Conservation (phyloP, 2,888 invertebrate species). For the Dicranocentrus wangi region DNA sequence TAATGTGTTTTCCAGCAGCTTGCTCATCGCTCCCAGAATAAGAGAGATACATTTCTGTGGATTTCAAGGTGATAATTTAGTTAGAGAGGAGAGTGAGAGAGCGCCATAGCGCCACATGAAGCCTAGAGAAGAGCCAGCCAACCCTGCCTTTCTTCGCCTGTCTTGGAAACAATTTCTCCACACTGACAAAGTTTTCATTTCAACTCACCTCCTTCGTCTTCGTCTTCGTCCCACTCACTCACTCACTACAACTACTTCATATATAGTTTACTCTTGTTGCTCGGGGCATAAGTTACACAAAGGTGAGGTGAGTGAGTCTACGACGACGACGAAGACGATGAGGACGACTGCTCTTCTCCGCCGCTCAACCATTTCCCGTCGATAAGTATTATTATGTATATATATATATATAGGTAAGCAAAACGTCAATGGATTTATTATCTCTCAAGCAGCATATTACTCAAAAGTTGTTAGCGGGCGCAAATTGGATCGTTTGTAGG, state of each 20-base stretch:
- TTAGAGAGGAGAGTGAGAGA: no score
- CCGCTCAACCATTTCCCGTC: conserved; percentile 28
- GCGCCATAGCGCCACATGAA: no score
- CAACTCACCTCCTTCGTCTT: conserved; percentile 39
- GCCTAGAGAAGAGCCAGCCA: conserved; percentile 11
- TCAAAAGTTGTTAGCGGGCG: neutral
- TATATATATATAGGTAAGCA: no score
- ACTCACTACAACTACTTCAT: neutral
- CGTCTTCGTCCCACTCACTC: conserved; percentile 1
- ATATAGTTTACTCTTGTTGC: conserved; percentile 40
- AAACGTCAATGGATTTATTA: conserved; percentile 38
- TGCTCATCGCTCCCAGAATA: neutral
- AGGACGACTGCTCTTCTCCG: no score
- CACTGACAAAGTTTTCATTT: conserved; percentile 60
- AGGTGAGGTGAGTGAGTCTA: conserved; percentile 10
- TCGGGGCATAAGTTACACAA: conserved; percentile 38
- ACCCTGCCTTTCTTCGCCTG: conserved; percentile 25
- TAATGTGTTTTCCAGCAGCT: neutral
- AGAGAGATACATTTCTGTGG: conserved; percentile 33
- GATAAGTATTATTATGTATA: no score
- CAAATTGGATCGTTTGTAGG: conserved; percentile 11
- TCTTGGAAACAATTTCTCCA: conserved; percentile 55
- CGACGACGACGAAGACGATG: no score
- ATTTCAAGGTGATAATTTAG: conserved; percentile 63
- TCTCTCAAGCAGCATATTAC: neutral